A percentile compares a stretch with the other conserved stretches of the same genome.
Conservation (phyloP, 2,888 invertebrate species). For the Lasioglossum marginatum region DNA sequence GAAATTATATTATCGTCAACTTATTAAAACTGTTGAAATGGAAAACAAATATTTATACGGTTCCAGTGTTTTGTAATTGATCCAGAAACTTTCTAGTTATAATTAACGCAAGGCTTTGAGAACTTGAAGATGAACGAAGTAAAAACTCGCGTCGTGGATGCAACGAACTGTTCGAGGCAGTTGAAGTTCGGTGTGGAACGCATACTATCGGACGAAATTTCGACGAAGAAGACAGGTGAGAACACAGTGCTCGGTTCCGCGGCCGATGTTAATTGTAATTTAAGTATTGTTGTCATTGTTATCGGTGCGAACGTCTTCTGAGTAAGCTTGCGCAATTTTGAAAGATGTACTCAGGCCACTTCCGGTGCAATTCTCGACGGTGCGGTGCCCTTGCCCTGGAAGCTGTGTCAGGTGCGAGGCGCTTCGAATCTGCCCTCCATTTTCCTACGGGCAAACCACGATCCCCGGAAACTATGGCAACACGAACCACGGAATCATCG, state of each 20-base stretch:
- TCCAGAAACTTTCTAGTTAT: not conserved
- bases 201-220: slow-evolving; percentile 86
- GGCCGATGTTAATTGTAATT: not conserved
- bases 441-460: slow-evolving; percentile 58
- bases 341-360: slow-evolving; percentile 69
- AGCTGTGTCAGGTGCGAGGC: slow-evolving; percentile 73
- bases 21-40: not conserved
- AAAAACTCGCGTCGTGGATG: slow-evolving; percentile 56
- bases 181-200: slow-evolving; percentile 90
- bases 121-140: slow-evolving; percentile 59
- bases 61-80: not conserved
- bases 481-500: slow-evolving; percentile 60
- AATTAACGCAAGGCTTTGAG: not conserved
- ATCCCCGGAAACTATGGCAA: slow-evolving; percentile 34
- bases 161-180: slow-evolving; percentile 66
- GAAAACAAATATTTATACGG: not conserved
- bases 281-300: not conserved
- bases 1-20: not conserved
- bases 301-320: not conserved
- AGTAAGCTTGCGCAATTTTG: slow-evolving; percentile 21
- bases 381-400: slow-evolving; percentile 72
- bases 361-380: slow-evolving; percentile 67
- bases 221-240: slow-evolving; percentile 70
- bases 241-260: not conserved
- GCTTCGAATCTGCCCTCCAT: slow-evolving; percentile 64